Conservation (phyloP, 2,888 invertebrate species). For the Zygaena filipendulae region DNA sequence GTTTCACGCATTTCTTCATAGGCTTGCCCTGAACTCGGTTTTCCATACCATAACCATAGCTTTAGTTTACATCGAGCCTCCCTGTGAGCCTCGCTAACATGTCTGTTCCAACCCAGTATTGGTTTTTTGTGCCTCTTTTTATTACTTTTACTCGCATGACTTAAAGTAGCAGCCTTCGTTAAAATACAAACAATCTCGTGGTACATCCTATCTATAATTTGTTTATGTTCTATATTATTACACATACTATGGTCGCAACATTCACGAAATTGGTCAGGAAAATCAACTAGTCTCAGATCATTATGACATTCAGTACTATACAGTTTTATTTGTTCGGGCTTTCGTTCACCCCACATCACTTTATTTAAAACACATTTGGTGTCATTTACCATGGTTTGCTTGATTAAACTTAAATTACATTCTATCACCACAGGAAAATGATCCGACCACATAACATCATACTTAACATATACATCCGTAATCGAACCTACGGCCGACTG, state of each 20-base stretch:
- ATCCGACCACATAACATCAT: slow-evolving; percentile 13
- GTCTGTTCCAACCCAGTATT: not conserved
- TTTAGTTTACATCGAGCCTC: not conserved
- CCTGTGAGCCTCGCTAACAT: no score
- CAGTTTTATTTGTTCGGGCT: not conserved
- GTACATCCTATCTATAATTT: not conserved
- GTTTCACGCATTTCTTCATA: slow-evolving; percentile 1
- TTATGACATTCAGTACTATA: slow-evolving; percentile 1
- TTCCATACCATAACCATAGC: not conserved
- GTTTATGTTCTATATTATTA: not conserved
- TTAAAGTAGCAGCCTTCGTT: not conserved
- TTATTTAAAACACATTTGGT: not conserved
- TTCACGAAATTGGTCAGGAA: not conserved
- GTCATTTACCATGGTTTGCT: not conserved
- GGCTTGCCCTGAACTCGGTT: not conserved
- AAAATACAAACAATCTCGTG: not conserved
- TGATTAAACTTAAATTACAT: slow-evolving; percentile 6
- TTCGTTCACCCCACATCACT: not conserved
- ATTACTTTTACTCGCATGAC: not conserved
- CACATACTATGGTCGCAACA: slow-evolving; percentile 2
- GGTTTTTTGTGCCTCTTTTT: not conserved
- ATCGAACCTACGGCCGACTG: slow-evolving; percentile 2
- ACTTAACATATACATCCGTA: slow-evolving; percentile 1
- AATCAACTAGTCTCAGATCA: not conserved
- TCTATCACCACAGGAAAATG: slow-evolving; percentile 9